phyloP scores from a whole-genome alignment of 2,113 vertebrate species.

The Perca flavescens region DNA sequence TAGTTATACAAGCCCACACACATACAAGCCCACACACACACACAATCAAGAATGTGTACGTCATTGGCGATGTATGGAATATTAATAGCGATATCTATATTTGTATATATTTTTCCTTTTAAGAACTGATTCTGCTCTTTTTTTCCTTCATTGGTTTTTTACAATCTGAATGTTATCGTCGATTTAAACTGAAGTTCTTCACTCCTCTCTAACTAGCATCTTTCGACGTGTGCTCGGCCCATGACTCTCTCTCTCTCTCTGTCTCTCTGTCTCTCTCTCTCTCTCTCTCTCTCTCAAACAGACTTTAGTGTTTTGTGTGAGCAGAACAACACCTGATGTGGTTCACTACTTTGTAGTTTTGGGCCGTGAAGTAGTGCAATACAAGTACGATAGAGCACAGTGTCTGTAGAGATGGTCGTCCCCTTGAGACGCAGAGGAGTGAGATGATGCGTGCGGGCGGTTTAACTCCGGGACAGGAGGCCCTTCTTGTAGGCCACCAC shows the following conservation, averaged over 20 bases:
- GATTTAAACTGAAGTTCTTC: slow-evolving; percentile 21
- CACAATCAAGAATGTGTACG: slow-evolving; percentile 40
- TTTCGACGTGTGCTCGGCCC: not conserved
- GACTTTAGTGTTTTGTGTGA: slow-evolving; percentile 14
- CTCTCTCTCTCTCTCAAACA: not conserved
- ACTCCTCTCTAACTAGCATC: slow-evolving; percentile 2
- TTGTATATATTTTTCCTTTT: not conserved
- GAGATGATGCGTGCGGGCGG: not conserved
- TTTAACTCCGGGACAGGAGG: slow-evolving; percentile 79
- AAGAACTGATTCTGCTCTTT: slow-evolving; percentile 8
- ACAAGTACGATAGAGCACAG: slow-evolving; percentile 10
- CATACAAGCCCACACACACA: slow-evolving; percentile 25
- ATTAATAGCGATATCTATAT: not conserved
- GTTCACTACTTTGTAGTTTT: slow-evolving; percentile 27
- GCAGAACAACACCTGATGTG: slow-evolving; percentile 7
- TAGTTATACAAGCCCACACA: not conserved
- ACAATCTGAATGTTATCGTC: slow-evolving; percentile 33
- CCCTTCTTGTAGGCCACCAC: slow-evolving; percentile 89
- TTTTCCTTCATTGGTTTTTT: slow-evolving; percentile 53
- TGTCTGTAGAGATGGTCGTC: slow-evolving; percentile 17
- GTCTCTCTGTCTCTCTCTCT: too few relatives aligned
- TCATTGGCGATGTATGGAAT: slow-evolving; percentile 60
- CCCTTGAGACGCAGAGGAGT: slow-evolving; percentile 18
- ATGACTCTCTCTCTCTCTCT: not conserved
- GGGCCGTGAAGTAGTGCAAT: slow-evolving; percentile 46